Conservation (phyloP, 2,888 invertebrate genomes). For the Acleris emargana region DNA sequence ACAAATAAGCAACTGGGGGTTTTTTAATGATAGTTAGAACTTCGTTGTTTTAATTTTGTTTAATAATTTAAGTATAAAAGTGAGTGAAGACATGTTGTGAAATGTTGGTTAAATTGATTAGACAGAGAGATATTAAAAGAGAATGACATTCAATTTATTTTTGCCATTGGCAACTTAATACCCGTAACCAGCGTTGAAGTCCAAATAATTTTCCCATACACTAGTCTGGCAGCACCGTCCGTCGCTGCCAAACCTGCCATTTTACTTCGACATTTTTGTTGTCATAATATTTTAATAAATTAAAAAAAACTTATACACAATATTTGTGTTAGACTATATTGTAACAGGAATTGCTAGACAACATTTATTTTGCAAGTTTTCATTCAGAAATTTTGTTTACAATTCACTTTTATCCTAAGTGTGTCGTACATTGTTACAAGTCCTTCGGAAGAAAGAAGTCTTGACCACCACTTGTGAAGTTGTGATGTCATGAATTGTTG, state of each 20-base stretch:
- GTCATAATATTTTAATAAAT: slow-evolving; percentile 34
- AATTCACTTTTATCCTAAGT: slow-evolving; percentile 17
- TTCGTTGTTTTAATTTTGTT: no score
- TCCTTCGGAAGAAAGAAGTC: slow-evolving; percentile 30
- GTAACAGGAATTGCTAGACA: slow-evolving; percentile 1
- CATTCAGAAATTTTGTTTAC: slow-evolving; percentile 20
- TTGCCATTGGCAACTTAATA: no score
- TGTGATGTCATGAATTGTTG: slow-evolving; percentile 33
- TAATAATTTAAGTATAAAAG: no score
- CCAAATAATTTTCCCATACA: background rate
- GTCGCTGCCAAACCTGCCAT: slow-evolving; percentile 35
- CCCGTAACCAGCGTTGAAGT: no score
- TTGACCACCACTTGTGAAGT: slow-evolving; percentile 30
- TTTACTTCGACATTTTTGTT: slow-evolving; percentile 31
- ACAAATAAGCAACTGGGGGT: no score
- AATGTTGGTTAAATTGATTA: no score
- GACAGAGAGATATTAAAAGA: no score
- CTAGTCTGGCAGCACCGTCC: slow-evolving; percentile 27
- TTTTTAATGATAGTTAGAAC: no score
- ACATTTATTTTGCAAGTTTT: slow-evolving; percentile 12
- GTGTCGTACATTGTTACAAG: slow-evolving; percentile 27
- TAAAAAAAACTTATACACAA: slow-evolving; percentile 2
- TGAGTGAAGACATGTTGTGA: no score
- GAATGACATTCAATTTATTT: no score
- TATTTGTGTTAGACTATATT: background rate